Evolutionary conservation across 2,113 vertebrate species (phyloP).

Genomic region (Sorex fumeus): DNA sequence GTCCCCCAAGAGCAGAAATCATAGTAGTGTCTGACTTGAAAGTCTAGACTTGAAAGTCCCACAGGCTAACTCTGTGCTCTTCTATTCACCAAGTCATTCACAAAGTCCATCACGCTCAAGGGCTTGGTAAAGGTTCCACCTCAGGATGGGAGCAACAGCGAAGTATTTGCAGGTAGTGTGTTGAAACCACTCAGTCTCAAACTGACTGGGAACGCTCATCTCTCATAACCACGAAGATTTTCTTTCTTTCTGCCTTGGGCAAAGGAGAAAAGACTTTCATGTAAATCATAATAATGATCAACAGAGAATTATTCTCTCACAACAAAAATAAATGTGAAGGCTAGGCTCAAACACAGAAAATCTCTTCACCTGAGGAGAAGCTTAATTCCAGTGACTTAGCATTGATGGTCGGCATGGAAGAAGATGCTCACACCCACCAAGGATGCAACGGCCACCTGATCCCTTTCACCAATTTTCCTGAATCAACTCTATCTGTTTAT

Average conservation of each 20-base stretch:
- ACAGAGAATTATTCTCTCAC: conserved; percentile 40
- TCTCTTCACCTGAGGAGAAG: not conserved
- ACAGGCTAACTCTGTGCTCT: not conserved
- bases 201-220: not conserved
- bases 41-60: not conserved
- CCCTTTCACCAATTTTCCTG: not conserved
- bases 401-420: fast-evolving
- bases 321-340: conserved; percentile 28
- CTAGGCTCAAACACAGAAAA: not conserved
- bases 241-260: not conserved
- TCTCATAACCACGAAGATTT: not conserved
- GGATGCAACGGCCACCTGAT: not conserved
- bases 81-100: not conserved
- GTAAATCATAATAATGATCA: conserved; percentile 50
- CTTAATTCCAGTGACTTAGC: not conserved
- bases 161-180: not conserved
- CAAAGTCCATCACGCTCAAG: not conserved
- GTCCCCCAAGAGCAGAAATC: not conserved
- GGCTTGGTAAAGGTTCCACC: not conserved
- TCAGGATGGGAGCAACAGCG: not conserved
- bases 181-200: not conserved
- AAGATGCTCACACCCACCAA: not conserved
- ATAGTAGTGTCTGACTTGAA: not conserved
- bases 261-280: conserved; percentile 38
- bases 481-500: not conserved